These are phyloP conservation scores for Triplophysa dalaica DNA, from an alignment of 2,113 vertebrate genomes.

Conservation along the genomic window DNA sequence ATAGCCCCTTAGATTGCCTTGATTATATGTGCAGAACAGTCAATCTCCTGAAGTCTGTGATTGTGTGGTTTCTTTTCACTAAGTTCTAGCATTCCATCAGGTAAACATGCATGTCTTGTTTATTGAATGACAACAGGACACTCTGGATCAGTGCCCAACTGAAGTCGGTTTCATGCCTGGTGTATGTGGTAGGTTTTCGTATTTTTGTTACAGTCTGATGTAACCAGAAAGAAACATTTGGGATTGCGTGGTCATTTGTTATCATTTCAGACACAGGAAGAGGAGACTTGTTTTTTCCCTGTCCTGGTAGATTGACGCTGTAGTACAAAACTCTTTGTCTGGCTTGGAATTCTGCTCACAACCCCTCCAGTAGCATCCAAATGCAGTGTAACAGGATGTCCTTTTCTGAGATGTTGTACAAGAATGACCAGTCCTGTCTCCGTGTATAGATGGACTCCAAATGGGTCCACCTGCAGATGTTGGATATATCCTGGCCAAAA, in stretches of 20 bases:
- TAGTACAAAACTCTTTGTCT: too few relatives aligned
- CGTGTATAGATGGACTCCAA: background rate
- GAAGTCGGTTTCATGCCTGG: too few relatives aligned
- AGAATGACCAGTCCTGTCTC: background rate
- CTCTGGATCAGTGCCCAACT: too few relatives aligned
- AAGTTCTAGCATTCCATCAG: background rate
- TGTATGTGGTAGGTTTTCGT: background rate
- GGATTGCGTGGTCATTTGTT: background rate
- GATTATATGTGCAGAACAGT: background rate
- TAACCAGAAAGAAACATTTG: background rate
- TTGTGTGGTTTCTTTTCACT: background rate
- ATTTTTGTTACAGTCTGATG: background rate
- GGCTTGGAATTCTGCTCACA: background rate
- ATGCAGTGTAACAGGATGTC: background rate
- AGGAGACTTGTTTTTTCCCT: too few relatives aligned
- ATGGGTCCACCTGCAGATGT: background rate
- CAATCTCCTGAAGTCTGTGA: background rate
- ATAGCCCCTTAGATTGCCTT: background rate
- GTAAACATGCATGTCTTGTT: too few relatives aligned
- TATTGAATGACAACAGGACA: too few relatives aligned
- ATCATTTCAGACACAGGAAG: background rate
- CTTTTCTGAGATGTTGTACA: background rate
- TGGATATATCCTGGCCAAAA: background rate
- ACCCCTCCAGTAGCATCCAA: conserved; percentile 13
- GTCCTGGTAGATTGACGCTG: too few relatives aligned